Percentiles rank a stretch among this genome's conserved stretches.
These are phyloP conservation scores for Luperina testacea DNA, from an alignment of 2,888 invertebrate genomes.

Conservation along the genomic window DNA sequence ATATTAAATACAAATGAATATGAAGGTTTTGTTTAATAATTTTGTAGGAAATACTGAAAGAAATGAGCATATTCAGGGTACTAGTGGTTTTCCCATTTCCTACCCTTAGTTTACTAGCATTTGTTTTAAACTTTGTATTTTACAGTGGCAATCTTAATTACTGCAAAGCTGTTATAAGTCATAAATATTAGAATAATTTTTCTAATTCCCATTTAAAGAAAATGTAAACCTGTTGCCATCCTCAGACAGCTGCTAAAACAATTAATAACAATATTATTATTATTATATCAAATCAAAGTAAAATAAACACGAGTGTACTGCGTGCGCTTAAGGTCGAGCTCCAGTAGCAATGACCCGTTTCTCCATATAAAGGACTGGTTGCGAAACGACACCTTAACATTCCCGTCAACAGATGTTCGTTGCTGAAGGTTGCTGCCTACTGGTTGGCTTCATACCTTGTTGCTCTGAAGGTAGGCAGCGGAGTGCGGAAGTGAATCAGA, in stretches of 20 bases:
- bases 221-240: neutral
- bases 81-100: neutral
- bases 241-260: slow-evolving; percentile 22
- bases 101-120: neutral
- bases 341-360: slow-evolving; percentile 84
- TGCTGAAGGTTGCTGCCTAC: slow-evolving; percentile 72
- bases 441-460: slow-evolving; percentile 35
- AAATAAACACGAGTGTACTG: slow-evolving; percentile 52
- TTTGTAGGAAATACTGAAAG: neutral
- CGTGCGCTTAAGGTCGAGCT: slow-evolving; percentile 77
- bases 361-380: slow-evolving; percentile 80
- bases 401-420: slow-evolving; percentile 79
- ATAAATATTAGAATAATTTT: neutral
- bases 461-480: slow-evolving; percentile 44
- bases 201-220: neutral
- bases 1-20: too few species aligned
- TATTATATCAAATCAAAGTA: slow-evolving; percentile 62
- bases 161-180: too few species aligned
- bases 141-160: neutral
- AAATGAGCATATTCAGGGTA: neutral
- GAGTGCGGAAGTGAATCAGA: slow-evolving; percentile 25
- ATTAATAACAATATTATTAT: slow-evolving; percentile 26
- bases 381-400: slow-evolving; percentile 80
- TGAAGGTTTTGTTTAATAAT: too few species aligned
- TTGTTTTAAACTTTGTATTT: neutral